Conservation (phyloP, 2,888 invertebrate genomes). For the Tenthredo amoena region DNA sequence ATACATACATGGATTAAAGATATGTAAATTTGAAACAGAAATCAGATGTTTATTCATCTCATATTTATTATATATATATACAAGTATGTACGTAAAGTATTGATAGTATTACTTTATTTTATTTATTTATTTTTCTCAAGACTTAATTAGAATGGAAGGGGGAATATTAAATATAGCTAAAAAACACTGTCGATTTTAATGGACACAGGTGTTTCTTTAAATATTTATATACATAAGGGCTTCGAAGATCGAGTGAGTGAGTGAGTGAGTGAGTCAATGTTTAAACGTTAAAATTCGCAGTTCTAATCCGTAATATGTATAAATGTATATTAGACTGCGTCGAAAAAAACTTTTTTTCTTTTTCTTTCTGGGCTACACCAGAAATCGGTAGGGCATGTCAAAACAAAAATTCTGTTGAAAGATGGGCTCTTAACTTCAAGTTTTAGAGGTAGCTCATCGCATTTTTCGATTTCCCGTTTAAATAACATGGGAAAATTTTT, state of each 20-base stretch:
- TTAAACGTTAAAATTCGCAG: constrained; percentile 12
- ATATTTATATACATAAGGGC: constrained; percentile 31
- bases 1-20: neutral
- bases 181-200: constrained; percentile 71
- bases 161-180: constrained; percentile 67
- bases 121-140: constrained; percentile 70
- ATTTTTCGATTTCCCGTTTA: too few species aligned
- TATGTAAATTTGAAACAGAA: constrained; percentile 61
- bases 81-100: constrained; percentile 67
- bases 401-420: too few species aligned
- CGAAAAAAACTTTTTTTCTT: too few species aligned
- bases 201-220: constrained; percentile 63
- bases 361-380: too few species aligned
- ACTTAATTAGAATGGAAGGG: constrained; percentile 72
- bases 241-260: neutral
- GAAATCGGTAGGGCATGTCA: too few species aligned
- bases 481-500: too few species aligned
- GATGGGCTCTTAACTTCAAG: too few species aligned
- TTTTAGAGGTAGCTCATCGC: too few species aligned
- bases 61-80: constrained; percentile 68
- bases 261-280: neutral
- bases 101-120: constrained; percentile 63
- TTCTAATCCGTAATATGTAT: neutral
- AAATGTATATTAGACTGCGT: too few species aligned
- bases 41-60: constrained; percentile 72